Conservation (phyloP, 2,888 invertebrate species). For the Cosmia trapezina region DNA sequence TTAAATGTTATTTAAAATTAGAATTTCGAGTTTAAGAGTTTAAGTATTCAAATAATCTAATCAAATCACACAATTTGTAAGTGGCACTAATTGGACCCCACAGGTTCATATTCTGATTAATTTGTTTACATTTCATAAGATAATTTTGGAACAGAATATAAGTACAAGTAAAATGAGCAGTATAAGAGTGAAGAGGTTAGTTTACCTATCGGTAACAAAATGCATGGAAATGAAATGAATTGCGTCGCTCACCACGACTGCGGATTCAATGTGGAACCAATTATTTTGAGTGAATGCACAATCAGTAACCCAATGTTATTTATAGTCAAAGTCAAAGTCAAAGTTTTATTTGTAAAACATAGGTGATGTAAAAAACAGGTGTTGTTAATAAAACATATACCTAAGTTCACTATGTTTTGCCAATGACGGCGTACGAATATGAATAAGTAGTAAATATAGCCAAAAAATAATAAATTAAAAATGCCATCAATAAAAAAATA, state of each 20-base stretch:
- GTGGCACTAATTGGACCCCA: neutral
- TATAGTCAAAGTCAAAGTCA: too few relatives aligned
- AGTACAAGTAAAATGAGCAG: neutral
- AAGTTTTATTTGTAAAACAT: too few relatives aligned
- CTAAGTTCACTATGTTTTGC: too few relatives aligned
- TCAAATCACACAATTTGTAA: neutral
- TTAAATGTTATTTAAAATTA: neutral
- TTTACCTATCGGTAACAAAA: slow-evolving; percentile 1
- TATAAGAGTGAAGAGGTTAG: neutral
- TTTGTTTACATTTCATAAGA: neutral
- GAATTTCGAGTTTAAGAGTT: neutral
- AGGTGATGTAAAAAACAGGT: too few relatives aligned
- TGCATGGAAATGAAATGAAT: neutral
- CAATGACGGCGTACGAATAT: too few relatives aligned
- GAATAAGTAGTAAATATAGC: too few relatives aligned
- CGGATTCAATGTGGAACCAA: slow-evolving; percentile 2
- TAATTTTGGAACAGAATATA: neutral
- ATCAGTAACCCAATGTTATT: neutral
- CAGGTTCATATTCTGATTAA: neutral
- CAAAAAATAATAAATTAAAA: too few relatives aligned
- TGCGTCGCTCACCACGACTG: neutral
- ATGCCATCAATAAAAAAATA: too few relatives aligned
- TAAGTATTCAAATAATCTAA: neutral
- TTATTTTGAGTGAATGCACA: slow-evolving; percentile 12
- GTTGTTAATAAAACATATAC: too few relatives aligned